A percentile compares a stretch with the other conserved stretches of the same genome.
Evolutionary conservation across 2,888 invertebrate species (phyloP).

Genomic region (Tuta absoluta): DNA sequence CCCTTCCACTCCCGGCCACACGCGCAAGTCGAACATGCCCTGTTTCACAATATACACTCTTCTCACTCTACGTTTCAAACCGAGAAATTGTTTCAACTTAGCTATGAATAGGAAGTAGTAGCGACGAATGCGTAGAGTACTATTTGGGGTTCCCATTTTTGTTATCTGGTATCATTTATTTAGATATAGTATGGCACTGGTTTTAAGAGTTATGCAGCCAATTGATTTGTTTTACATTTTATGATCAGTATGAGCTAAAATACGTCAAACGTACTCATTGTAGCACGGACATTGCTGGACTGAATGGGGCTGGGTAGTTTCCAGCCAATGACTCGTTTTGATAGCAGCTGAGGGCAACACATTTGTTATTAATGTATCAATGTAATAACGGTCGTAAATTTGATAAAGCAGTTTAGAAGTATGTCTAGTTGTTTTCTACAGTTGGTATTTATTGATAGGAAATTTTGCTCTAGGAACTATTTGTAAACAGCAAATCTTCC

Average conservation of each 20-base stretch:
- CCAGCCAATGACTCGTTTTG: constrained; percentile 19
- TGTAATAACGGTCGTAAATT: neutral
- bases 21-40: constrained; percentile 93
- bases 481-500: too few species aligned
- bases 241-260: neutral
- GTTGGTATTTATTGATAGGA: neutral
- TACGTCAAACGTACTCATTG: constrained; percentile 10
- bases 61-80: neutral
- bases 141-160: constrained; percentile 55
- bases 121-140: constrained; percentile 44
- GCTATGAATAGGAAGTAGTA: constrained; percentile 39
- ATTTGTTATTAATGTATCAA: neutral
- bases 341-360: constrained; percentile 18
- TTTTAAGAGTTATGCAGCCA: neutral
- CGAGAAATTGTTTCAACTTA: constrained; percentile 46
- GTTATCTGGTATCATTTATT: constrained; percentile 5
- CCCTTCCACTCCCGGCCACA: constrained; percentile 95
- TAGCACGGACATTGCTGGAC: neutral
- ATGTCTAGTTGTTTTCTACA: neutral
- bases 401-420: neutral
- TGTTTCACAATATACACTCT: constrained; percentile 46
- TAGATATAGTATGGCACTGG: neutral
- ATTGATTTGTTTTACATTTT: neutral
- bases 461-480: neutral
- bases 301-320: constrained; percentile 17